Percentiles rank a stretch among this genome's conserved stretches.
phyloP scores from a whole-genome alignment of 1,140 invertebrate species.

The Apis cerana region DNA sequence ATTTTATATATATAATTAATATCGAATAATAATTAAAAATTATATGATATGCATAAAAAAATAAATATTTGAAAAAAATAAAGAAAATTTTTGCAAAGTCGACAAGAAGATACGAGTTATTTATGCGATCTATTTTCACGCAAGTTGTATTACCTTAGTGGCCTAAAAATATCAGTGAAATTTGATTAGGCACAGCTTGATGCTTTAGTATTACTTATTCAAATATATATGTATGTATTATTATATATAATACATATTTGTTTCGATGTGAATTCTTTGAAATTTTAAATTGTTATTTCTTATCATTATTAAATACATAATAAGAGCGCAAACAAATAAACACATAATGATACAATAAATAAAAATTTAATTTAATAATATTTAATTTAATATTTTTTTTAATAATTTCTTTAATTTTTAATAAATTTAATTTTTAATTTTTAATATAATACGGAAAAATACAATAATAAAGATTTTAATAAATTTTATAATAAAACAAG shows the following conservation, averaged over 20 bases:
- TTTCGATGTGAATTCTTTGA: not conserved
- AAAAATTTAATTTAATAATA: too few relatives aligned
- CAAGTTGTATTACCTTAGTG: conserved; percentile 61
- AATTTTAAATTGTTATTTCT: not conserved
- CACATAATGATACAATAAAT: too few relatives aligned
- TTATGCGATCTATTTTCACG: conserved; percentile 57
- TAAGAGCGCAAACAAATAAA: too few relatives aligned
- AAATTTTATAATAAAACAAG: too few relatives aligned
- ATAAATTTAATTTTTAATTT: too few relatives aligned
- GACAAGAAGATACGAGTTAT: conserved; percentile 44
- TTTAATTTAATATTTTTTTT: too few relatives aligned
- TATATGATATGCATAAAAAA: not conserved
- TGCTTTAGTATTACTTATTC: conserved; percentile 31
- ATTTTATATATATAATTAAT: not conserved
- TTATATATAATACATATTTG: not conserved
- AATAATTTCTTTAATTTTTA: too few relatives aligned
- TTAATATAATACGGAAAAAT: too few relatives aligned
- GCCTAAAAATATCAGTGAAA: conserved; percentile 63
- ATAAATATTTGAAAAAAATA: not conserved
- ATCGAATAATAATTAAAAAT: not conserved
- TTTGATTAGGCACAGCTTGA: conserved; percentile 55
- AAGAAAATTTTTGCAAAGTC: conserved; percentile 31
- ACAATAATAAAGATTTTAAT: too few relatives aligned
- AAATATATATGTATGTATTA: not conserved
- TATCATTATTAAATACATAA: too few relatives aligned